A percentile compares a stretch with the other conserved stretches of the same genome.
phyloP scores from a whole-genome alignment of 2,888 invertebrate genomes.

The Apodemia mormo region DNA sequence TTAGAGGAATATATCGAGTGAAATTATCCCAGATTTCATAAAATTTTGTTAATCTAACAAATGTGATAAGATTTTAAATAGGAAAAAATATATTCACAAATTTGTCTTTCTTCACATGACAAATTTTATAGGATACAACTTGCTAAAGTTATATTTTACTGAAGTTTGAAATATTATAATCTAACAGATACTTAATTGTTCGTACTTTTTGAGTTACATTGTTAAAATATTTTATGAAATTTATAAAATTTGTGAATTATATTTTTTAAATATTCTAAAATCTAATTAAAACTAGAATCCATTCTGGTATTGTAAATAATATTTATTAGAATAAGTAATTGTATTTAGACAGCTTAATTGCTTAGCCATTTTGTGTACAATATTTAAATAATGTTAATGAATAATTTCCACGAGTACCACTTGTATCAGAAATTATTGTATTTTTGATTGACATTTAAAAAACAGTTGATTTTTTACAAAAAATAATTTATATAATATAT shows the following conservation, averaged over 20 bases:
- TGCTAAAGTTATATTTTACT: neutral
- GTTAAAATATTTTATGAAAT: neutral
- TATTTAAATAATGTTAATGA: conserved; percentile 72
- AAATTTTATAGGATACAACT: neutral
- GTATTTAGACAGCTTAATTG: conserved; percentile 74
- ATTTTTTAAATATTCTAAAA: conserved; percentile 50
- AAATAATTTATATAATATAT: neutral
- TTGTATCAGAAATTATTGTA: neutral
- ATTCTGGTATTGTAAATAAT: conserved; percentile 81
- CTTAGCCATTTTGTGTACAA: conserved; percentile 77
- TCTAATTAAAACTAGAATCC: conserved; percentile 32
- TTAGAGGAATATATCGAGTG: neutral
- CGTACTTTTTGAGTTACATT: neutral
- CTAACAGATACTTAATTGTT: neutral
- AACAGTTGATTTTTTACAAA: neutral
- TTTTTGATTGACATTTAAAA: neutral
- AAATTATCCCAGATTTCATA: conserved; percentile 11
- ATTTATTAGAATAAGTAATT: conserved; percentile 78
- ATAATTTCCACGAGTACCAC: neutral
- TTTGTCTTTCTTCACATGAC: neutral
- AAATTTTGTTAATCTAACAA: conserved; percentile 9
- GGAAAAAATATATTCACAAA: conserved; percentile 13
- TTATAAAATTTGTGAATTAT: conserved; percentile 38
- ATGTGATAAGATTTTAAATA: conserved; percentile 5
- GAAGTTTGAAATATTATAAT: neutral